Evolutionary conservation across 2,797 vertebrate genomes (phyloP), one percentile per base, ranked within the genome.

Genomic region (Myoxocephalus aenaeus): DNA sequence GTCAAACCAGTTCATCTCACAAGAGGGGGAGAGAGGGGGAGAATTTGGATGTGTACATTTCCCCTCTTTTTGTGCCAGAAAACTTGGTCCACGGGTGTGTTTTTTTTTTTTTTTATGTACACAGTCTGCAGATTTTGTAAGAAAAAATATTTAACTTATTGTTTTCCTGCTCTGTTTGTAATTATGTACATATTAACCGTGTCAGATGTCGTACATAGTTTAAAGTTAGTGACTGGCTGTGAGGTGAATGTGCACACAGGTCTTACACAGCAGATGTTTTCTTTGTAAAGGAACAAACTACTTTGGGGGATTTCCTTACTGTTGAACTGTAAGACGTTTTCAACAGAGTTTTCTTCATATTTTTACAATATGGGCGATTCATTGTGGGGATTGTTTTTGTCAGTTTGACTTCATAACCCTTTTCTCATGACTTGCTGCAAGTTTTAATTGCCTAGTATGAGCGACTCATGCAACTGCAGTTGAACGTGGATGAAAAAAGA

Each of bases 131-230:
- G 80, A 84, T 90, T 89, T 94, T 93, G 89, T 90, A 91, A 93
- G 84, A 93, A 87, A 93, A 87, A 90, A 86, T 69, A 91, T 92
- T 91, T 95, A 95, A 95, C 85, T 96, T 95, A 95, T 96, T 94
- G 90, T 92, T 89, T 84, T 71, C 70, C 82, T 80, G 87, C 81
- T 90, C 82, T 81, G 83, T 83, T 89, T 93, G 92, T 93, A 93
- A 85, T 86, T 94, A 86, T 95, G 93, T 95, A 94, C 73, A 94
- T 94, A 92, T 48, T 67, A 89, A 84, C 65, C 64, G 27, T 79
- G 66, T 83, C 74, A 68, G 54, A 81, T 79, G 84, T 87, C 48
- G 14, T 80, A 70, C 81, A 75, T 83, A 79, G 78, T 86, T 87
- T 85, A 80, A 77, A 73, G 75, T 87, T 86, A 79, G 78, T 79